Conservation (phyloP, 2,113 vertebrate genomes). For the Equus quagga region DNA sequence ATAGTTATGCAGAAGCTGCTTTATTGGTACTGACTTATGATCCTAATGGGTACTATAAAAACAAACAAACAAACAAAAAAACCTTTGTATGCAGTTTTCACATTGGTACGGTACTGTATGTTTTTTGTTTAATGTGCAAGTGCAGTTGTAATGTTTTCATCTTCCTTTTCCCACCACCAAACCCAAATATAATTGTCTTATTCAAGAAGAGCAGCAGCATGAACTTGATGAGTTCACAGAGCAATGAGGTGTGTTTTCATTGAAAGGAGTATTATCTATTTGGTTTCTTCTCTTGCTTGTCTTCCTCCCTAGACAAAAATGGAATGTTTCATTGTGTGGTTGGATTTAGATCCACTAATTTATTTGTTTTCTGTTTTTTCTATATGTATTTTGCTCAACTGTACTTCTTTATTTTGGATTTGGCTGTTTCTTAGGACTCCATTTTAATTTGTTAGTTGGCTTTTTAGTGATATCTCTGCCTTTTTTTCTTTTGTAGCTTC, state of each 20-base stretch:
- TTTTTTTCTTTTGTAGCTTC: background rate
- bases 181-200: conserved; percentile 44
- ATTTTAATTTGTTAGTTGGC: conserved; percentile 34
- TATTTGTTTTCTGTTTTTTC: background rate
- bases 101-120: conserved; percentile 53
- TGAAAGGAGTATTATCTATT: background rate
- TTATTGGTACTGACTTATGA: conserved; percentile 78
- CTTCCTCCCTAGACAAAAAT: background rate
- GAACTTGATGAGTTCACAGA: conserved; percentile 33
- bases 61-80: conserved; percentile 64
- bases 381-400: background rate
- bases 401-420: background rate
- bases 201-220: conserved; percentile 50
- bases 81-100: conserved; percentile 73
- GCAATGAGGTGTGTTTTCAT: conserved; percentile 35
- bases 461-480: background rate
- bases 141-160: conserved; percentile 24
- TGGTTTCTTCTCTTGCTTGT: background rate
- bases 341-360: background rate
- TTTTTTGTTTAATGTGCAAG: conserved; percentile 62
- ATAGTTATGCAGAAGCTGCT: conserved; percentile 74
- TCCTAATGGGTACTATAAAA: conserved; percentile 71
- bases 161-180: background rate
- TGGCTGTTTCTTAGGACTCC: background rate
- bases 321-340: background rate